These are phyloP conservation scores for Porites lobata DNA, from an alignment of 92 coral and sea anemone genomes.

Conservation along the genomic window DNA sequence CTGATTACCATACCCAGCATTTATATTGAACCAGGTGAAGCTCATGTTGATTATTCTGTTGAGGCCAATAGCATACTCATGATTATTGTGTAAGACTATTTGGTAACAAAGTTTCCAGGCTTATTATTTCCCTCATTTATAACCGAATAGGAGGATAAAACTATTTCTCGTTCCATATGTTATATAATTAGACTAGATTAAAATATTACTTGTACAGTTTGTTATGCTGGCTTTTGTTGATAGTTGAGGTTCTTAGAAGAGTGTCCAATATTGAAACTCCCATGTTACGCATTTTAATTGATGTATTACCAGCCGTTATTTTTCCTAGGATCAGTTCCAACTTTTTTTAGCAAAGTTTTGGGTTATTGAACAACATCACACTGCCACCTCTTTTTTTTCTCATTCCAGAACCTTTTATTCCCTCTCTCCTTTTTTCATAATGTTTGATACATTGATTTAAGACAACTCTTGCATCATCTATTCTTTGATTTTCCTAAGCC, in stretches of 20 bases:
- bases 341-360: no score
- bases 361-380: no score
- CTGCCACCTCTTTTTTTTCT: background rate
- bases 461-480: background rate
- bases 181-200: no score
- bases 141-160: background rate
- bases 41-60: constrained; percentile 4
- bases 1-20: background rate
- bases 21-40: constrained; percentile 6
- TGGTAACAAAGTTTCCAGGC: background rate
- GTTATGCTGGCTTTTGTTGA: no score
- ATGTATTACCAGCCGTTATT: no score
- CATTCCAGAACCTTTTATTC: background rate
- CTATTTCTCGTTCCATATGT: background rate
- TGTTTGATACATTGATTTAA: background rate
- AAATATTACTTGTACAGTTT: no score
- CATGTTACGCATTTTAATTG: no score
- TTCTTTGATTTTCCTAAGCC: background rate
- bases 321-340: no score
- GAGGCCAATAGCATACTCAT: background rate
- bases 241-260: no score
- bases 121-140: background rate
- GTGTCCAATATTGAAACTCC: no score
- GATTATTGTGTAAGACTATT: background rate
- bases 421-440: background rate